Evolutionary conservation across 2,797 vertebrate genomes (phyloP).

Genomic region (Rhinoraja longicauda): DNA sequence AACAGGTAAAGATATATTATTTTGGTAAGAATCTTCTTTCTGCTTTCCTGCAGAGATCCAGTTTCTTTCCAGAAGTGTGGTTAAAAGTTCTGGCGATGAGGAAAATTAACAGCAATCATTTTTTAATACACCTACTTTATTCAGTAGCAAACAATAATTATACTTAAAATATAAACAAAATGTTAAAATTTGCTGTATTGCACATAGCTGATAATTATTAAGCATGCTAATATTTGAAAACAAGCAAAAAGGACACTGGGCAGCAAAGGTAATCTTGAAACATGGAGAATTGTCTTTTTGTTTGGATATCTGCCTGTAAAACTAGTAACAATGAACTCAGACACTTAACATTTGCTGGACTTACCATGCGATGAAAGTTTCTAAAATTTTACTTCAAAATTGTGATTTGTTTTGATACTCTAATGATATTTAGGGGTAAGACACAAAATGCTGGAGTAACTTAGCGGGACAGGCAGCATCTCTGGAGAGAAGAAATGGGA

Average conservation of each 20-base stretch:
- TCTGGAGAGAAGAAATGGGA: too few relatives aligned
- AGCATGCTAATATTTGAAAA: neutral
- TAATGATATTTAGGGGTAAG: neutral
- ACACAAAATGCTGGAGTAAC: too few relatives aligned
- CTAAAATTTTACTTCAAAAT: neutral
- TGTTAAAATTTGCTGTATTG: neutral
- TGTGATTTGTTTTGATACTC: neutral
- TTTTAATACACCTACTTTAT: neutral
- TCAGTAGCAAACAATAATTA: neutral
- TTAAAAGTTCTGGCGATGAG: neutral
- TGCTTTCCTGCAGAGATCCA: neutral
- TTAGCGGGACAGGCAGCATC: too few relatives aligned
- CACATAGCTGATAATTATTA: constrained; percentile 10
- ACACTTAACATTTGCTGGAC: neutral
- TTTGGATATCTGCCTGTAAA: neutral
- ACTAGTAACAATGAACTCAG: neutral
- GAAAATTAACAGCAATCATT: constrained; percentile 15
- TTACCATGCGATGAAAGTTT: neutral
- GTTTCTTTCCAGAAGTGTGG: neutral
- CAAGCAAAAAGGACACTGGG: neutral
- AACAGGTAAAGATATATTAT: constrained; percentile 47
- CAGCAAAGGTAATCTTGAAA: neutral
- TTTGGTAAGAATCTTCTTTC: neutral
- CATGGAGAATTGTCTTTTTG: neutral
- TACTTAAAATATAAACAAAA: neutral